Percentiles rank a stretch among this genome's conserved stretches.
phyloP scores from a whole-genome alignment of 2,113 vertebrate genomes.

The Stomatorhinus ivindoensis region DNA sequence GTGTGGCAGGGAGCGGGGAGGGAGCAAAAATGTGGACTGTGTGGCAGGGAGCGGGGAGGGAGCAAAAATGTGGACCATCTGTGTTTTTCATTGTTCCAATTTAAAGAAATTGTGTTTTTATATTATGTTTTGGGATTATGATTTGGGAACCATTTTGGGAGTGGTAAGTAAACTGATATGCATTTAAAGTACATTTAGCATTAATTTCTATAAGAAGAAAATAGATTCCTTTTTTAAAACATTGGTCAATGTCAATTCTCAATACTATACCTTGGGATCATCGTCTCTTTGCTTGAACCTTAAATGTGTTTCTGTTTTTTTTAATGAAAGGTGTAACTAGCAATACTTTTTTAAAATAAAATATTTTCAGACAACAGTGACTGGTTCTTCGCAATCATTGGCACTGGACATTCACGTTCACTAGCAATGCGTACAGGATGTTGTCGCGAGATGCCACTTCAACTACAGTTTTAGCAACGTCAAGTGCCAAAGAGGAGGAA shows the following conservation, averaged over 20 bases:
- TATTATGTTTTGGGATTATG: slow-evolving; percentile 41
- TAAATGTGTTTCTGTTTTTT: slow-evolving; percentile 55
- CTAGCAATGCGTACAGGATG: not conserved
- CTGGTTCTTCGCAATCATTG: not conserved
- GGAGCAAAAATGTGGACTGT: not conserved
- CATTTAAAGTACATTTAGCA: slow-evolving; percentile 53
- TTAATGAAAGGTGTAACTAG: slow-evolving; percentile 64
- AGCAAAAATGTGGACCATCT: not conserved
- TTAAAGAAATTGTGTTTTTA: slow-evolving; percentile 41
- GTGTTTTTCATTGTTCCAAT: slow-evolving; percentile 21
- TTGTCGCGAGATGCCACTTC: not conserved
- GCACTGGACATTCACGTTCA: not conserved
- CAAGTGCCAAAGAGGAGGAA: not conserved
- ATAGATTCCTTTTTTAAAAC: not conserved
- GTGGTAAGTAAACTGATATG: slow-evolving; percentile 45
- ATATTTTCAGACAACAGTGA: slow-evolving; percentile 29
- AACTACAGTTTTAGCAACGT: not conserved
- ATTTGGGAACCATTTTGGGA: slow-evolving; percentile 59
- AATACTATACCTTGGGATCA: not conserved
- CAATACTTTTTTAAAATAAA: slow-evolving; percentile 68
- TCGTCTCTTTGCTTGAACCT: slow-evolving; percentile 32
- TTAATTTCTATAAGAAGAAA: slow-evolving; percentile 49
- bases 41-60: not conserved
- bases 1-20: not conserved
- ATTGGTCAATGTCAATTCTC: not conserved